phyloP scores from a whole-genome alignment of 2,888 invertebrate genomes.

The Pristionchus japonicus region DNA sequence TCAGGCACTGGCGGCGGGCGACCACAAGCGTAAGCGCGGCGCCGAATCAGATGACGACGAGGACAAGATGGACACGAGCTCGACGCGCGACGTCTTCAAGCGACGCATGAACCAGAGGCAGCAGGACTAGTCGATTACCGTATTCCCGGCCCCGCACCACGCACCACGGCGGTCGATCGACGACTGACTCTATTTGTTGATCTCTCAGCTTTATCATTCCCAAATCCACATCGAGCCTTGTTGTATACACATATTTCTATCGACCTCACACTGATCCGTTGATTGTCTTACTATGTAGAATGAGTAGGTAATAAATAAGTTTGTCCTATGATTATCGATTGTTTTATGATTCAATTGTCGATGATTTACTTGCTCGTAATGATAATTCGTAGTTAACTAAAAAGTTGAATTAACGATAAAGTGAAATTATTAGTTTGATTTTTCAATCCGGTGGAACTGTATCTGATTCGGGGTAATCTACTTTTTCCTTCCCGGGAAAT shows the following conservation, averaged over 20 bases:
- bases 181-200: not conserved
- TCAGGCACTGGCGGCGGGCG: constrained; percentile 43
- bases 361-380: not conserved
- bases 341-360: not conserved
- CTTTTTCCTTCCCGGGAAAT: no score
- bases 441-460: not conserved
- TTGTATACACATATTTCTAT: constrained; percentile 13
- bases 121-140: constrained; percentile 34
- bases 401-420: not conserved
- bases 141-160: not conserved
- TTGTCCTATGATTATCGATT: not conserved
- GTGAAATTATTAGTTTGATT: not conserved
- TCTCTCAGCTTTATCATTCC: not conserved
- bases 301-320: not conserved
- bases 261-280: not conserved
- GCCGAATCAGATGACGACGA: constrained; percentile 44
- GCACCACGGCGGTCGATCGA: constrained; percentile 5
- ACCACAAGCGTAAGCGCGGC: constrained; percentile 20
- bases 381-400: not conserved
- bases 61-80: not conserved
- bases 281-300: not conserved
- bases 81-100: constrained; percentile 66
- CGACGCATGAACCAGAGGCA: constrained; percentile 67
- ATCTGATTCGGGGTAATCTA: not conserved
- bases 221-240: not conserved